Evolutionary conservation across 2,888 invertebrate species (phyloP).

Genomic region (Netelia virgata): DNA sequence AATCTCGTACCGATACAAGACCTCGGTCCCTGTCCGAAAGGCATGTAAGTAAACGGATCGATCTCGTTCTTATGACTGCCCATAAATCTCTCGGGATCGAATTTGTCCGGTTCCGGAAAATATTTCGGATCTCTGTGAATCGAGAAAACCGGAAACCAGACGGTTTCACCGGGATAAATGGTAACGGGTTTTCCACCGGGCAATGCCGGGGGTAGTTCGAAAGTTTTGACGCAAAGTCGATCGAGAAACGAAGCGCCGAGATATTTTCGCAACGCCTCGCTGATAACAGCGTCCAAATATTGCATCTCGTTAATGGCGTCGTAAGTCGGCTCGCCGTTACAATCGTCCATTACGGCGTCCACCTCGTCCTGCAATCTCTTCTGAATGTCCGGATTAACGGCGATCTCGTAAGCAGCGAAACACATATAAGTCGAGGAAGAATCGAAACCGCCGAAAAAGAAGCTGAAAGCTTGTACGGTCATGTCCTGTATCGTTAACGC

Average conservation of each 20-base stretch:
- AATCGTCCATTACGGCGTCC: constrained; percentile 73
- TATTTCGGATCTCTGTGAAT: constrained; percentile 80
- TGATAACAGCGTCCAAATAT: constrained; percentile 86
- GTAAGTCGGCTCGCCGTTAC: constrained; percentile 82
- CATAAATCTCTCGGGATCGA: constrained; percentile 83
- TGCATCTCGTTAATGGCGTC: constrained; percentile 85
- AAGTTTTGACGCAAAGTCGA: constrained; percentile 78
- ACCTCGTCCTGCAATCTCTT: constrained; percentile 82
- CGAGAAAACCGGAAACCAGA: constrained; percentile 77
- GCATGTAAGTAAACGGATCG: constrained; percentile 64
- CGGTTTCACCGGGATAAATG: constrained; percentile 76
- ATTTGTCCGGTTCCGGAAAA: constrained; percentile 81
- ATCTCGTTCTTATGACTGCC: constrained; percentile 46
- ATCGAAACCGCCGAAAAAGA: constrained; percentile 81
- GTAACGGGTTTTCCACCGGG: constrained; percentile 74
- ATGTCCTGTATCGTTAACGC: constrained; percentile 81
- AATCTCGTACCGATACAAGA: constrained; percentile 82
- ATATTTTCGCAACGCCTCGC: constrained; percentile 77
- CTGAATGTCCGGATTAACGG: constrained; percentile 84
- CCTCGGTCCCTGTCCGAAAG: constrained; percentile 77
- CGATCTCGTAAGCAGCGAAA: constrained; percentile 76
- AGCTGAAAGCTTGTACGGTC: constrained; percentile 84
- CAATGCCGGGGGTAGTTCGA: constrained; percentile 76
- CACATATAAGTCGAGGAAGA: constrained; percentile 76
- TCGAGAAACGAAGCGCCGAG: constrained; percentile 75